Base-by-base conservation (phyloP, 2,888 invertebrate species). In the Sceliomorpha sp. region DNA sequence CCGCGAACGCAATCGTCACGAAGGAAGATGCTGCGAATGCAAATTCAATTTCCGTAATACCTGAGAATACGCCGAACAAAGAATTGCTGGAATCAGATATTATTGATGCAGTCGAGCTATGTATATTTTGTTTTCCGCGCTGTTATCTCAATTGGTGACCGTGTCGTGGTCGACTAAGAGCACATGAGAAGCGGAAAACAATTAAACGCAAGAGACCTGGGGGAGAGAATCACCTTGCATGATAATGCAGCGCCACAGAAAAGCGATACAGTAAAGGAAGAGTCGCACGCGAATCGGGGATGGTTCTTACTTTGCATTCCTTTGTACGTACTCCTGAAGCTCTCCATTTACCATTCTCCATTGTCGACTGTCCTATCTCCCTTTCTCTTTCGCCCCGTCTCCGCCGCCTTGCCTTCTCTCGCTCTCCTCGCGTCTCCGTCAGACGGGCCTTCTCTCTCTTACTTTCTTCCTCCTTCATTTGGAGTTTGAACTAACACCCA, bases 251-350 rank as follows among this genome's bases (percentile, higher is more conserved):
- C 44, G 32, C 40, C 39, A 58, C 58, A 42, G 62, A 55, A 63
- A 59, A 66, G 66, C 73, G 80, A 79, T 80, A 78, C 75, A 70
- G 69, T 77, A 82, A 82, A 83, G 80, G 78, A 80, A 75, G 78
- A 78, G 72, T 58, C 64, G 60, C 60, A 59, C 66, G 74, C 60
- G 63, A 32, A 70, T 66, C 67, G 67, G 67, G 59, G 68, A 60
- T 76, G 82, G 81, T 87, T 87, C 84, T 87, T 86, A 86, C 85
- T 87, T 87, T 87, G 86, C 87, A 87, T 87, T 87, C 87, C 86
- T 87, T 87, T 87, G 87, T 86, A 80, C 74, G 77, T 79, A 79
- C 77, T 84, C 80, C 80, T 82, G 77, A 66, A 68, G 74, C 78
- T 78, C 78, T 79, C 74, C 75, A 74, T 75, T 68, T 53, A 67